These are phyloP conservation scores for Tetranychus piercei DNA, from an alignment of 2,888 invertebrate genomes.

Conservation along the genomic window DNA sequence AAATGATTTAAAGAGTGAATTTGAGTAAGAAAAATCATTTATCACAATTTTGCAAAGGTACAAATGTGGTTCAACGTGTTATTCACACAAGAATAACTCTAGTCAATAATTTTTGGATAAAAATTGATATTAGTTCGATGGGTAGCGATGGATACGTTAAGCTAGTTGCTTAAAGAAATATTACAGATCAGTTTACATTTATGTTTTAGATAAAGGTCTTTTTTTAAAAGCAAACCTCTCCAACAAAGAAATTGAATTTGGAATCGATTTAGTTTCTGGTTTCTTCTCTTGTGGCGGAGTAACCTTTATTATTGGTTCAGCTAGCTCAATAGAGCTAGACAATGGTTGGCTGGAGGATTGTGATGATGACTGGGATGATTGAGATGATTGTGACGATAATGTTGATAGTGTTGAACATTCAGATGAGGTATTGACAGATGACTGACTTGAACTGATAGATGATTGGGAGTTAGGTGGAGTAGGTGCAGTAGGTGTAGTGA, in stretches of 20 bases:
- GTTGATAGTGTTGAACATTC: background rate
- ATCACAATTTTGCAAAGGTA: background rate
- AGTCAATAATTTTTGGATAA: background rate
- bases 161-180: background rate
- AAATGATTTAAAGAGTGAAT: background rate
- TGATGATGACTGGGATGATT: background rate
- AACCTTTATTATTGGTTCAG: background rate
- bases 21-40: background rate
- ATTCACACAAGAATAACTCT: background rate
- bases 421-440: background rate
- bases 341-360: background rate
- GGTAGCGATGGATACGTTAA: background rate
- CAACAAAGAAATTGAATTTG: background rate
- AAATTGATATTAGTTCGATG: too few species aligned
- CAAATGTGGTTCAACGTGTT: background rate
- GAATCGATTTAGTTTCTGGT: background rate
- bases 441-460: background rate
- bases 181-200: too few species aligned
- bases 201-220: background rate
- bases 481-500: background rate
- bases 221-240: background rate
- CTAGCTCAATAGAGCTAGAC: background rate
- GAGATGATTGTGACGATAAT: background rate
- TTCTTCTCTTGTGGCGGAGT: background rate
- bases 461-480: background rate